Conservation (phyloP, 2,888 invertebrate species). For the Spilosoma lubricipeda region DNA sequence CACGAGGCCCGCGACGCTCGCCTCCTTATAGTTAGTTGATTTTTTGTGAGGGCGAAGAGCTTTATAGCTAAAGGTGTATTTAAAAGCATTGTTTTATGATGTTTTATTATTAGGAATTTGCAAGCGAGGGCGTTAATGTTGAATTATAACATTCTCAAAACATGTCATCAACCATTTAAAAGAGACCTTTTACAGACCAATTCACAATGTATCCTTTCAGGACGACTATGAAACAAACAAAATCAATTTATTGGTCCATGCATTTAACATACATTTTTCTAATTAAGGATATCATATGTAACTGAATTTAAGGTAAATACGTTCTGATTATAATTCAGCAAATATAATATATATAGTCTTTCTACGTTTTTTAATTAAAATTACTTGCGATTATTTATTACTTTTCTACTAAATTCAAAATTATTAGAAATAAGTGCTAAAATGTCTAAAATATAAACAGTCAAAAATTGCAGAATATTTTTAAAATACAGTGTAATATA, state of each 20-base stretch:
- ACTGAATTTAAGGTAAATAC: not conserved
- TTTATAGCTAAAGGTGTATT: too few species aligned
- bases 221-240: slow-evolving; percentile 6
- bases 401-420: slow-evolving; percentile 13
- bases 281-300: slow-evolving; percentile 2
- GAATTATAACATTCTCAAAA: not conserved
- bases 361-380: slow-evolving; percentile 8
- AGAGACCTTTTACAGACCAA: not conserved
- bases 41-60: too few species aligned
- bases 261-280: not conserved
- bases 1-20: too few species aligned
- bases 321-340: slow-evolving; percentile 6
- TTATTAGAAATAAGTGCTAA: slow-evolving; percentile 19
- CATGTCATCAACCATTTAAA: not conserved
- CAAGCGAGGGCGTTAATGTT: not conserved
- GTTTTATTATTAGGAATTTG: not conserved
- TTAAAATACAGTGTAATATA: slow-evolving; percentile 18
- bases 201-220: not conserved
- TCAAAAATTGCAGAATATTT: slow-evolving; percentile 27
- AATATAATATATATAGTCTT: slow-evolving; percentile 19
- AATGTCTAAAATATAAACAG: slow-evolving; percentile 27
- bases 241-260: slow-evolving; percentile 6
- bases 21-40: too few species aligned
- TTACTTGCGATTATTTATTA: not conserved
- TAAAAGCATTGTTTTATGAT: too few species aligned